phyloP scores from a whole-genome alignment of 92 coral and sea anemone species.

The Palythoa grandiflora region DNA sequence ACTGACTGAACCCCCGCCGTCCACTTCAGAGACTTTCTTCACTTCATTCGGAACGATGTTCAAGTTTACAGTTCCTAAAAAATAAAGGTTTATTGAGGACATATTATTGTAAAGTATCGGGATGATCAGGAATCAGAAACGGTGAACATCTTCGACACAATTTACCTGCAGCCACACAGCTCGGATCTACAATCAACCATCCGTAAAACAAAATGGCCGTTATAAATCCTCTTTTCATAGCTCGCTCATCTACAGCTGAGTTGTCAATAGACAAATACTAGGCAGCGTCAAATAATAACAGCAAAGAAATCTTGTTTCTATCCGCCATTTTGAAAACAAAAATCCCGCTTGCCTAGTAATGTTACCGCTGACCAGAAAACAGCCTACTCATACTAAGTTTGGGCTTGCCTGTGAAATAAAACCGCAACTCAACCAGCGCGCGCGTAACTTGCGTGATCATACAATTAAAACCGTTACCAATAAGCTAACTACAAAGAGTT shows the following conservation, averaged over 20 bases:
- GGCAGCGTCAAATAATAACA: neutral
- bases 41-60: constrained; percentile 16
- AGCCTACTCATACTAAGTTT: neutral
- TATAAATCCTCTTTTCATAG: neutral
- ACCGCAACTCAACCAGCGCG: neutral
- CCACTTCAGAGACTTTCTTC: constrained; percentile 25
- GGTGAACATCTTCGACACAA: neutral
- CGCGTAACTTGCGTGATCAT: neutral
- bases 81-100: neutral
- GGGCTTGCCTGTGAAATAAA: neutral
- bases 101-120: no score
- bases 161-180: constrained; percentile 25
- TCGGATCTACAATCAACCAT: neutral
- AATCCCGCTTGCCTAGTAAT: constrained; percentile 11
- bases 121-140: no score
- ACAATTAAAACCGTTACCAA: neutral
- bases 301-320: neutral
- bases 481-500: neutral
- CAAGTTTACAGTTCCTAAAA: constrained; percentile 15
- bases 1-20: constrained; percentile 18
- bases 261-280: neutral
- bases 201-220: neutral
- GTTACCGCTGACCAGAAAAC: constrained; percentile 32
- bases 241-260: neutral
- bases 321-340: constrained; percentile 52